Base-by-base conservation (phyloP, 2,888 invertebrate species). In the Meteorus colon region DNA sequence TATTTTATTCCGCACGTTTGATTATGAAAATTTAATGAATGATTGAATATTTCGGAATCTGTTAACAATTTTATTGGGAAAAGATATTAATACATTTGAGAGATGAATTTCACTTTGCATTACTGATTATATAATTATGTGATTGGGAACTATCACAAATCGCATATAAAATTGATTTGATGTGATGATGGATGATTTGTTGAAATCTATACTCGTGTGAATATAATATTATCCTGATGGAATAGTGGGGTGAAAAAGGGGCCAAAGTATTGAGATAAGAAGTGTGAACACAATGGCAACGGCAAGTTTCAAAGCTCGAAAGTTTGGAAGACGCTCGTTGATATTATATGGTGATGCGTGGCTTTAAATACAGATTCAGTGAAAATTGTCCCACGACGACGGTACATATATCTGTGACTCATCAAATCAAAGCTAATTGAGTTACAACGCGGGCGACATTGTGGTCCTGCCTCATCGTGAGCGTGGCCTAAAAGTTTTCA, bases 291-390 rank as follows among this genome's bases (percentile, higher is more conserved):
- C 78, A 74, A 80, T 79, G 73, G 74, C 66, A 45, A 27, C 48
- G 29, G 66, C 69, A 45, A 78, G 75, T 72, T 79, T 70, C 37
- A 78, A 77, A 78, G 60, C 77, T 37, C 73, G 71, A 72, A 80
- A 75, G 75, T 73, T 77, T 48, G 69, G 73, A 34, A 71, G 68
- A 19, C 71, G 76, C 31, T 76, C 74, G 37, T 72, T 72, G 73
- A 73, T 74, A 75, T 51, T 16, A 34, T 77, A 77, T 75, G 78
- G 79, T 75, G 77, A 78, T 75, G 76, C 68, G 73, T 75, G 77
- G 76, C 68, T 77, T 68, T 77, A 67, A 79, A 71, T 41, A 55
- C 51, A 55, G 51, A 73, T 66, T 19, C 51, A 34, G 12, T 19
- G 59, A 66, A 73, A 55, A 66, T 73, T 37, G 6, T 45, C 48